These are phyloP conservation scores for Odobenus rosmarus DNA, from an alignment of 2,113 vertebrate genomes.

Conservation along the genomic window DNA sequence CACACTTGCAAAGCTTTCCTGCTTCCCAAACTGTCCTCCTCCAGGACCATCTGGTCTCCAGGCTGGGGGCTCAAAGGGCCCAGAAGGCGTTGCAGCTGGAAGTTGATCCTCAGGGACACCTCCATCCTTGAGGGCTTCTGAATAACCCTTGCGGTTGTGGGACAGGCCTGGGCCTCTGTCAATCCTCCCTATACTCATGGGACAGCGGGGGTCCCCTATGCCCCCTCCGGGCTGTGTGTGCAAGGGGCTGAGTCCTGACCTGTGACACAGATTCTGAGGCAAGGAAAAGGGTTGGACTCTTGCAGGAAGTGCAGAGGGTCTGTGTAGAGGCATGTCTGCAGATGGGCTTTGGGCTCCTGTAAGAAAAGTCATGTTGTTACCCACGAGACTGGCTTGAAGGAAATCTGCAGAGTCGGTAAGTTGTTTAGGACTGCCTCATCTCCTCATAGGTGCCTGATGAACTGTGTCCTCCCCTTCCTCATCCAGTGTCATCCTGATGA, in stretches of 20 bases:
- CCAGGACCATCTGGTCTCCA: neutral
- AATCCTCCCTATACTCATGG: neutral
- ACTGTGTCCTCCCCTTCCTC: neutral
- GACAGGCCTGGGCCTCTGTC: neutral
- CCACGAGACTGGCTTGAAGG: neutral
- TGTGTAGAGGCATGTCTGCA: neutral
- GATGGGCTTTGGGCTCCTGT: neutral
- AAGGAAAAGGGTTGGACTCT: neutral
- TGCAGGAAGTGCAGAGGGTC: neutral
- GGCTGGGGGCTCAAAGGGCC: neutral
- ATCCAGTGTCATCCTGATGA: neutral
- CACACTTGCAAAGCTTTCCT: neutral
- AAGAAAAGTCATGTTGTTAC: neutral
- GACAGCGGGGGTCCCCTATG: rapidly evolving
- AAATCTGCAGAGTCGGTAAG: neutral
- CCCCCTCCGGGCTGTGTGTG: neutral
- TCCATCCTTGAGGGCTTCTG: neutral
- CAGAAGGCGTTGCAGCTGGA: neutral
- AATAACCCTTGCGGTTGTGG: neutral
- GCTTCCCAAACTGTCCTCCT: neutral
- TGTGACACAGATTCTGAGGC: neutral
- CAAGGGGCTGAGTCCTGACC: neutral
- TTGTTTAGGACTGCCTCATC: neutral
- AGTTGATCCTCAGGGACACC: neutral
- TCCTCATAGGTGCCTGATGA: neutral